Evolutionary conservation across 2,888 invertebrate genomes (phyloP).

Genomic region (Apamea crenata): DNA sequence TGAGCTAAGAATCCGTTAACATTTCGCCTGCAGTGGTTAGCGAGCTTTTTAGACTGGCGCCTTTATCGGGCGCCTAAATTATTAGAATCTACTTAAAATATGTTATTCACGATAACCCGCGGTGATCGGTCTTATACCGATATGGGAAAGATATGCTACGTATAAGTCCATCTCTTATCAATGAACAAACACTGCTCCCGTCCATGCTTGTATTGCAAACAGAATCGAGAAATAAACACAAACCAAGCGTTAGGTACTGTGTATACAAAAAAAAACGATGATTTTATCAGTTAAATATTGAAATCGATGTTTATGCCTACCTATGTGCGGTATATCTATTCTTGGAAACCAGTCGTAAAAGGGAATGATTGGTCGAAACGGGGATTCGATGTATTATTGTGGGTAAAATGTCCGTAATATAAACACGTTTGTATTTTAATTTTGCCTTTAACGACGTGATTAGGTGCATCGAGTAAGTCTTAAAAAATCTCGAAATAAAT

Average conservation of each 20-base stretch:
- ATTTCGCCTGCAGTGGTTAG: constrained; percentile 50
- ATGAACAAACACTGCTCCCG: constrained; percentile 71
- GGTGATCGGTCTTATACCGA: constrained; percentile 69
- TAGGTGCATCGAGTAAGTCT: constrained; percentile 42
- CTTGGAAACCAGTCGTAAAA: constrained; percentile 62
- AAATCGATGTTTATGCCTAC: constrained; percentile 55
- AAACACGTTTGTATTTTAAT: constrained; percentile 64
- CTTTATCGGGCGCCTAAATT: constrained; percentile 74
- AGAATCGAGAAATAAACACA: constrained; percentile 58
- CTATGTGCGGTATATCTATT: constrained; percentile 54
- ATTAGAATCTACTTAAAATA: constrained; percentile 74
- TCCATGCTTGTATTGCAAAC: constrained; percentile 66
- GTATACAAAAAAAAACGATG: constrained; percentile 51
- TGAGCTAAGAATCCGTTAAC: constrained; percentile 25
- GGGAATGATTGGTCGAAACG: constrained; percentile 54
- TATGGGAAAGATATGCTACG: constrained; percentile 58
- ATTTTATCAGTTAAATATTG: constrained; percentile 66
- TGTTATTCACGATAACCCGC: constrained; percentile 68
- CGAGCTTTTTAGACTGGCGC: constrained; percentile 65
- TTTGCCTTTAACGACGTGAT: constrained; percentile 63
- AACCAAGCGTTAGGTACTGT: constrained; percentile 49
- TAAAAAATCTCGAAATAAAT: constrained; percentile 58
- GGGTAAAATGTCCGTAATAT: constrained; percentile 46
- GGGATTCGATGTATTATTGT: constrained; percentile 57
- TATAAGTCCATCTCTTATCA: constrained; percentile 73